Percentiles rank a stretch among this genome's conserved stretches.
Evolutionary conservation across 2,113 vertebrate species (phyloP).

Genomic region (Delphinapterus leucas): DNA sequence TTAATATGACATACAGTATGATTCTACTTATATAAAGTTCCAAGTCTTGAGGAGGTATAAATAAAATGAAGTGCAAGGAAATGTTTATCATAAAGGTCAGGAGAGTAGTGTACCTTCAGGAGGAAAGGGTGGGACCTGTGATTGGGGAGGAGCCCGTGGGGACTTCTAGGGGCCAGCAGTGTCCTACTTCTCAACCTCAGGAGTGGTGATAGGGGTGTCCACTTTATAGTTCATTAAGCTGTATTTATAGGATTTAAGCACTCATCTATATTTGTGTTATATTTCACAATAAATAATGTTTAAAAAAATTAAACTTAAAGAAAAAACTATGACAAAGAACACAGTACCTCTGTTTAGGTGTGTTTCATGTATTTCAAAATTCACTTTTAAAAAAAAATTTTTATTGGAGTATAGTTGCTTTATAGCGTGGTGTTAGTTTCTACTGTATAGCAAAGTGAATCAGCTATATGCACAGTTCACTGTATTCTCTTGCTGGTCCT

Average conservation of each 20-base stretch:
- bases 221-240: not conserved
- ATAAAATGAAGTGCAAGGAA: not conserved
- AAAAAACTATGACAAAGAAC: not conserved
- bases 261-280: not conserved
- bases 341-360: not conserved
- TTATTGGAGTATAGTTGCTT: no score
- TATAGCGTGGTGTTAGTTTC: no score
- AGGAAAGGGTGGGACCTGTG: not conserved
- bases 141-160: not conserved
- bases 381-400: not conserved
- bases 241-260: not conserved
- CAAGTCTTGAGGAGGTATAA: not conserved
- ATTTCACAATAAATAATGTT: slow-evolving; percentile 18
- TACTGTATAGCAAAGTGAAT: no score
- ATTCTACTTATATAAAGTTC: not conserved
- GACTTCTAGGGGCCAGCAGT: not conserved
- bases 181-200: not conserved
- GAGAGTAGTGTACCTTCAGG: not conserved
- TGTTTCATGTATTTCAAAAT: not conserved
- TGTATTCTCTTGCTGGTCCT: not conserved
- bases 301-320: not conserved
- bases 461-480: not conserved
- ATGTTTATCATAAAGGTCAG: not conserved
- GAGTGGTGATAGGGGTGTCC: not conserved
- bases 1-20: not conserved